Percentiles rank a stretch among this genome's conserved stretches.
Conservation (phyloP, 64 coral and sea anemone genomes). For the Actinia tenebrosa region DNA sequence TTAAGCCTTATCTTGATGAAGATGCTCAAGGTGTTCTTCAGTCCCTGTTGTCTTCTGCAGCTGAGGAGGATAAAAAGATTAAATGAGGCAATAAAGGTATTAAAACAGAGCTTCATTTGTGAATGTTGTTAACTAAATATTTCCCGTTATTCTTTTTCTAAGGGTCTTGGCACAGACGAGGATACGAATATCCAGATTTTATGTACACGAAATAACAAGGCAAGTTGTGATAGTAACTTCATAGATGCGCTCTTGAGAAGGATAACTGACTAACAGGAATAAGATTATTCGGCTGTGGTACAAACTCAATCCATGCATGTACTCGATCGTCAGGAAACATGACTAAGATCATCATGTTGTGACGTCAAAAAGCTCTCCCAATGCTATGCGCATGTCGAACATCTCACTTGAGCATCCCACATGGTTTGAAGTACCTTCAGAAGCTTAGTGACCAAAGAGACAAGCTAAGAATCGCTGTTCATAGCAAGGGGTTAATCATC, state of each 20-base stretch:
- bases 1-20: conserved; percentile 65
- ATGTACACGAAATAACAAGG: conserved; percentile 68
- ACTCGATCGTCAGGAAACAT: too few relatives aligned
- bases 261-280: too few relatives aligned
- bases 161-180: conserved; percentile 81
- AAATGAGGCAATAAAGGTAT: conserved; percentile 75
- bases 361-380: too few relatives aligned
- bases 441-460: too few relatives aligned
- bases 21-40: conserved; percentile 52
- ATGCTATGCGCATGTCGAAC: too few relatives aligned
- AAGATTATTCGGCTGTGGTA: too few relatives aligned
- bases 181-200: conserved; percentile 75
- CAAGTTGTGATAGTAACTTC: conserved; percentile 19
- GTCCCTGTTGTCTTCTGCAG: conserved; percentile 40
- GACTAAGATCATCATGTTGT: too few relatives aligned
- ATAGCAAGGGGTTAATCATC: too few relatives aligned
- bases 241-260: background rate
- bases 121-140: background rate
- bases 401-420: too few relatives aligned
- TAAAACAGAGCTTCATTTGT: background rate
- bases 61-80: conserved; percentile 48
- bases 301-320: too few relatives aligned
- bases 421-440: too few relatives aligned
- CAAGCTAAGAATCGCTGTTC: too few relatives aligned
- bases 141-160: background rate